Base-by-base conservation (phyloP, 2,113 vertebrate genomes). In the Rhinoderma darwinii region DNA sequence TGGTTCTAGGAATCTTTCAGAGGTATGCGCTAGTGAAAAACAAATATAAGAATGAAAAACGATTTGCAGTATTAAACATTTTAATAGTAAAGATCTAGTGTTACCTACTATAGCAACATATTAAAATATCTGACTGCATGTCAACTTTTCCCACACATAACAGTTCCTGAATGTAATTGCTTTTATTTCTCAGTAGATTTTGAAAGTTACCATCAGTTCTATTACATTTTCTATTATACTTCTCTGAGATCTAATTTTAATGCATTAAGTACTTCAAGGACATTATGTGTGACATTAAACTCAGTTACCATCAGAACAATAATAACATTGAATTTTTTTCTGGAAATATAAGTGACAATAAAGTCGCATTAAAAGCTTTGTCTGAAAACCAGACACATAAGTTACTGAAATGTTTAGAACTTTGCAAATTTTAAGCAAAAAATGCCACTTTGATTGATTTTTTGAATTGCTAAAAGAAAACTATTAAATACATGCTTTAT, bases 261-360 rank as follows among this genome's bases (percentile, higher is more conserved):
- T 75, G 4, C 72, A 75, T 43, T 75, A 75, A 75, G 72, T 75
- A 25, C 39, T 75, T 25, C 72, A 43, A 75, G 30, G 32, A 37
- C 35, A 70, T 35, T 70, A 35, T 35, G 27, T 37, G 2, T 75
- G 72, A 75, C 37, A 75, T 75, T 75, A 44, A 4, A 18, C 70
- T 35, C 35, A 2, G 70, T 22, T 39, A 73, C 3, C 72, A 44
- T n/a, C 72, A 41, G 39, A 75, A 75, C 72, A 75, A 75, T 75
- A 25, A 43, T 37, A 75, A 43, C 41, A 44, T 43, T 75, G 6
- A 11, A 43, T 22, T 44, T 44, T n/a, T 9, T 44, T 37, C 6
- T n/a, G n/a, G 39, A 22, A 75, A 75, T 75, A 44, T 14, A 75
- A 11, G 9, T 27, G 72, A 75, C 72, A 75, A 44, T 43, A 43